Evolutionary conservation across 37 sponge, comb jelly and placozoan species (phyloP), one percentile per base, ranked within the genome.

Genomic region (Mnemiopsis leidyi): DNA sequence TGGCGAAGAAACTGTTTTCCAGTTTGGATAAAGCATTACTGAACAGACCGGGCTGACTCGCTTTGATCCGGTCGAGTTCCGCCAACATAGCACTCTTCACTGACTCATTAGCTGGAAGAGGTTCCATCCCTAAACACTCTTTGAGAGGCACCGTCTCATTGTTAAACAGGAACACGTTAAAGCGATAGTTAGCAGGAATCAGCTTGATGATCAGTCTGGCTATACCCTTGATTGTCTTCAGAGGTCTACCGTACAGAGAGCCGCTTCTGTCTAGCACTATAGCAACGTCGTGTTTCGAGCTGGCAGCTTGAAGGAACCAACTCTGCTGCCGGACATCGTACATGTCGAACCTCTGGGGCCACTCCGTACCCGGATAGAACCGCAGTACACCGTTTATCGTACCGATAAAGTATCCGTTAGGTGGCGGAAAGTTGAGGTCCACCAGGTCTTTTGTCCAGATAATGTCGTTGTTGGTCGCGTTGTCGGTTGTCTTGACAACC

Each of bases 311-410:
- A 7, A 85, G 61, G 26, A 40, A 85, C 90, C 90, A 85, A n/a
- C 29, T 28, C 30, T 85, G 36, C 2, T 36, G 90, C 23, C 90
- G 2, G 39, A 35, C 33, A 85, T 85, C 90, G 90, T 85, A 85
- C 90, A 85, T 85, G 48, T 85, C 90, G n/a, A n/a, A 85, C 26
- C 39, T 29, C 61, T n/a, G 23, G 9, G 90, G 90, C 90, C 90
- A 85, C 29, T 39, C 61, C 2, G 90, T 40, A 0, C 90, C 90
- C n/a, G 90, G 90, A 25, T 85, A 85, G 90, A 85, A 85, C 20
- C 90, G 32, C 61, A 85, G 90, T 5, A 85, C 48, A 85, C 90
- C 48, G 90, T 85, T 85, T 0, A 85, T 61, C 2, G 90, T 85
- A 21, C 90, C 90, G n/a, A 85, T 40, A 40, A 85, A 85, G 61